Evolutionary conservation across 1,140 invertebrate genomes (phyloP).

Genomic region (Scaptomyza hsui): DNA sequence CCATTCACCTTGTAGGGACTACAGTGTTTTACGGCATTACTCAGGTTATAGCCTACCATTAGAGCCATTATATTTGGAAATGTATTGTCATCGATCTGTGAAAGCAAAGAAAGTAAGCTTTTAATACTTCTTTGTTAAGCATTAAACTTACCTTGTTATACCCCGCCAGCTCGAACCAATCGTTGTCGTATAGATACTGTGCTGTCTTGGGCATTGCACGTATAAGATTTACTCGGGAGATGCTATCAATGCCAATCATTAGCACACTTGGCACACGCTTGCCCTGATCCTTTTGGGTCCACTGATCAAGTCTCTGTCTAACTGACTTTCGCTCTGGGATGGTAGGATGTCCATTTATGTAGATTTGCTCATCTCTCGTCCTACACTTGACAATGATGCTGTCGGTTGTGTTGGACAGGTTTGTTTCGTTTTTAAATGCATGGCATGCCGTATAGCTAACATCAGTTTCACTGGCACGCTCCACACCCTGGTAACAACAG

Average conservation of each 20-base stretch:
- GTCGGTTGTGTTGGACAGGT: constrained; percentile 82
- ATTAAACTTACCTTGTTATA: constrained; percentile 84
- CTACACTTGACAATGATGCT: constrained; percentile 85
- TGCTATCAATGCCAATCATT: constrained; percentile 92
- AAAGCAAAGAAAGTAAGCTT: constrained; percentile 16
- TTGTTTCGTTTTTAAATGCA: constrained; percentile 71
- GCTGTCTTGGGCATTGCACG: constrained; percentile 91
- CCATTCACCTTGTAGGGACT: constrained; percentile 84
- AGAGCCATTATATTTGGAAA: constrained; percentile 93
- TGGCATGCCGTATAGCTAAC: constrained; percentile 73
- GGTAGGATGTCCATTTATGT: constrained; percentile 77
- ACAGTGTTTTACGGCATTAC: constrained; percentile 85
- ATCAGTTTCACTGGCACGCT: constrained; percentile 63
- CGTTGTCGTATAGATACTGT: constrained; percentile 86
- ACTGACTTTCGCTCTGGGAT: constrained; percentile 61
- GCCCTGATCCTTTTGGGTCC: constrained; percentile 13
- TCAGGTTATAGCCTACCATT: constrained; percentile 87
- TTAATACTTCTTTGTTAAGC: not conserved
- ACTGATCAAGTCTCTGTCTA: constrained; percentile 51
- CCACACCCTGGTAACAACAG: constrained; percentile 86
- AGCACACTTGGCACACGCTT: constrained; percentile 85
- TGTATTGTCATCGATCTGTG: constrained; percentile 90
- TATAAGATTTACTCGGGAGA: constrained; percentile 91
- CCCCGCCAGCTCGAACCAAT: constrained; percentile 85
- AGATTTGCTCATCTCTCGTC: constrained; percentile 57